phyloP scores from a whole-genome alignment of 92 coral and sea anemone species.

The Epizoanthus scotinus region DNA sequence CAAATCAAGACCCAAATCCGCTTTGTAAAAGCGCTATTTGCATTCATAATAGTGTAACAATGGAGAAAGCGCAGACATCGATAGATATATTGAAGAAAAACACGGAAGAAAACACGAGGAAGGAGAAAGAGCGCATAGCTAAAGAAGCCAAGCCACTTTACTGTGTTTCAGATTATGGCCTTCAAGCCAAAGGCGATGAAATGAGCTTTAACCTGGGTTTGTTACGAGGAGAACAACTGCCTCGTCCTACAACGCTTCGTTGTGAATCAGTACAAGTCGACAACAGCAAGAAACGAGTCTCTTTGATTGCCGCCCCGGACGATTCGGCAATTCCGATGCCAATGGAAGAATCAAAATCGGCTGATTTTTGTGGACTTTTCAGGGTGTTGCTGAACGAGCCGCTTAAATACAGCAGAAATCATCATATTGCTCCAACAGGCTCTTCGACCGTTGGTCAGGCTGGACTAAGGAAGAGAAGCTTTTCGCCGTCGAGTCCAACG shows the following conservation, averaged over 20 bases:
- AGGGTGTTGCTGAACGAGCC: slow-evolving; percentile 3
- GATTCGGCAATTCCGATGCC: neutral
- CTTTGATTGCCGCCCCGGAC: neutral
- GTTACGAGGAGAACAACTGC: neutral
- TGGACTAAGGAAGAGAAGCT: neutral
- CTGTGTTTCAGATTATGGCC: neutral
- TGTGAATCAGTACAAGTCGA: neutral
- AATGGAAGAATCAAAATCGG: neutral
- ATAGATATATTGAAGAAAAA: slow-evolving; percentile 9
- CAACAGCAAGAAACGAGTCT: neutral
- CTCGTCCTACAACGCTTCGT: neutral
- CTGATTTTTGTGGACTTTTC: neutral
- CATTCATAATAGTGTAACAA: too few relatives aligned
- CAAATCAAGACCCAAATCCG: too few relatives aligned
- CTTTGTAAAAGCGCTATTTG: too few relatives aligned
- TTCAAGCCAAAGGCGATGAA: neutral
- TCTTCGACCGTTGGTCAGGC: neutral
- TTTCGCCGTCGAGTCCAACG: neutral
- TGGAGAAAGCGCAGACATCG: too few relatives aligned
- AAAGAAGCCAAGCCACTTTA: neutral
- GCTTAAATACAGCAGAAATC: slow-evolving; percentile 10
- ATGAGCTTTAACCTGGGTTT: neutral
- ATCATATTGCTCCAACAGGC: neutral
- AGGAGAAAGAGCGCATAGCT: neutral
- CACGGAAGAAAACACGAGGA: neutral